phyloP scores from a whole-genome alignment of 2,888 invertebrate species.

The Epinotia nisella region DNA sequence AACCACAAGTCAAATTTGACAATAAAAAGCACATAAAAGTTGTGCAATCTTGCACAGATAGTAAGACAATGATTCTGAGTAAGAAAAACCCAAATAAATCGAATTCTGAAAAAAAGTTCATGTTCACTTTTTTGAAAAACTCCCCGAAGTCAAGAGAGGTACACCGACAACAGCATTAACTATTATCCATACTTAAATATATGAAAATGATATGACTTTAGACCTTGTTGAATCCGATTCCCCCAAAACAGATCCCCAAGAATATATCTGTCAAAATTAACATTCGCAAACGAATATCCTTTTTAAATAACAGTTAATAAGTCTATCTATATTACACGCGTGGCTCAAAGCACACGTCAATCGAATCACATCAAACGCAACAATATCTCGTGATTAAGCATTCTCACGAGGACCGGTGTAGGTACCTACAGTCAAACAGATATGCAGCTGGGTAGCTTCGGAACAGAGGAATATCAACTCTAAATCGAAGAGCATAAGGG shows the following conservation, averaged over 20 bases:
- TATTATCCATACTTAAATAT: no score
- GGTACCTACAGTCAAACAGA: slow-evolving; percentile 12
- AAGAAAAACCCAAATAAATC: no score
- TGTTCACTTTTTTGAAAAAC: no score
- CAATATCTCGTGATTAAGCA: slow-evolving; percentile 47
- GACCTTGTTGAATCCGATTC: background rate
- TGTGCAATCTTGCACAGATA: no score
- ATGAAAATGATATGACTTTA: background rate
- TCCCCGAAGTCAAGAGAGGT: no score
- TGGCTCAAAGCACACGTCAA: slow-evolving; percentile 56
- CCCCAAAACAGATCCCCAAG: background rate
- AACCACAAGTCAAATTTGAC: no score
- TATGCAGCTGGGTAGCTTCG: background rate
- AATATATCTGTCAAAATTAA: slow-evolving; percentile 1
- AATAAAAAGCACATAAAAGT: no score
- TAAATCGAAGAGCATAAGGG: background rate
- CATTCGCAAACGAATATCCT: background rate
- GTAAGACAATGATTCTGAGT: no score
- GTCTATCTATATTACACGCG: background rate
- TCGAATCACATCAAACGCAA: slow-evolving; percentile 61
- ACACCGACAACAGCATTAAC: no score
- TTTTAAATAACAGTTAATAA: slow-evolving; percentile 17
- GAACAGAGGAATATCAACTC: slow-evolving; percentile 2
- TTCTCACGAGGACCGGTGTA: slow-evolving; percentile 51
- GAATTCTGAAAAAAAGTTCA: no score